Evolutionary conservation across 2,888 invertebrate genomes (phyloP).

Genomic region (Microctonus aethiopoides): DNA sequence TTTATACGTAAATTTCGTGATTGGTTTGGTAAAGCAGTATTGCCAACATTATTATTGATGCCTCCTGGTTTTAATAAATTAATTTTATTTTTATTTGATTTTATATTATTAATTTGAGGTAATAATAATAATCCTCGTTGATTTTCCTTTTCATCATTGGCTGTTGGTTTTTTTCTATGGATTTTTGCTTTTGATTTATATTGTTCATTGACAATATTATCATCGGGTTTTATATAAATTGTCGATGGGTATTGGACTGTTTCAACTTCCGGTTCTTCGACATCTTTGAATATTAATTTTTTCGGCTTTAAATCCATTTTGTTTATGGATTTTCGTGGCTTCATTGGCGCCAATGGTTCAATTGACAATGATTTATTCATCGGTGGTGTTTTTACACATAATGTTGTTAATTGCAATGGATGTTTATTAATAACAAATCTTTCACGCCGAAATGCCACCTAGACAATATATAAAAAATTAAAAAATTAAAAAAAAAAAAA

Average conservation of each 20-base stretch:
- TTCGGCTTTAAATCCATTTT: conserved; percentile 49
- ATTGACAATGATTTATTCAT: conserved; percentile 15
- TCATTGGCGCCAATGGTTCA: conserved; percentile 48
- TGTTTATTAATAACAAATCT: conserved; percentile 9
- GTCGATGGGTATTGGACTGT: conserved; percentile 3
- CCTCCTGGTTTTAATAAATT: conserved; percentile 15
- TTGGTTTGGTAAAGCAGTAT: conserved; percentile 10
- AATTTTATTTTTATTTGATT: conserved; percentile 25
- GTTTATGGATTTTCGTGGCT: conserved; percentile 41
- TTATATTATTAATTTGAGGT: neutral
- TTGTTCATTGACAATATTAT: neutral
- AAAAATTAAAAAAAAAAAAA: neutral
- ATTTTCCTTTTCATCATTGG: conserved; percentile 30
- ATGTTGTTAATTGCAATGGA: neutral
- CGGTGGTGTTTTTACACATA: conserved; percentile 21
- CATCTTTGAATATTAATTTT: conserved; percentile 46
- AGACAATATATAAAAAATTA: neutral
- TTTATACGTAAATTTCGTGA: conserved; percentile 21
- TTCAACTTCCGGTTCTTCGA: conserved; percentile 39
- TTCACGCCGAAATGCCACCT: conserved; percentile 15
- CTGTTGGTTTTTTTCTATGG: neutral
- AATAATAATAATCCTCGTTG: conserved; percentile 1
- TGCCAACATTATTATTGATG: neutral
- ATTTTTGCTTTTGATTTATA: neutral
- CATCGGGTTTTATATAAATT: neutral